A percentile compares a stretch with the other conserved stretches of the same genome.
These are phyloP conservation scores for Oedothorax gibbosus DNA, from an alignment of 1,140 invertebrate species.

Conservation along the genomic window DNA sequence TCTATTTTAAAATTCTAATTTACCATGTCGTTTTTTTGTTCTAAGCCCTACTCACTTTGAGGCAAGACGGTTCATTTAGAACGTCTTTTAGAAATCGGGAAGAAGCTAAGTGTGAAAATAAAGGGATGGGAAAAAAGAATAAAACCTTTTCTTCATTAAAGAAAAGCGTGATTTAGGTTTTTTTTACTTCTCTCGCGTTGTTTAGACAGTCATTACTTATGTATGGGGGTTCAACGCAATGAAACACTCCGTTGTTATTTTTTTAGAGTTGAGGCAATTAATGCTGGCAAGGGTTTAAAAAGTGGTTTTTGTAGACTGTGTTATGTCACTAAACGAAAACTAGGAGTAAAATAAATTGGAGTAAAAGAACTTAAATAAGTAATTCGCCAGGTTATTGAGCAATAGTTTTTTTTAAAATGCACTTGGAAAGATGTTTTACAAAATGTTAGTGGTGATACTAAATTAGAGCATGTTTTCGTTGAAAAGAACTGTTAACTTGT, in stretches of 20 bases:
- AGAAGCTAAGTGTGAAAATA: conserved; percentile 34
- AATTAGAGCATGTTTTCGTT: too few species aligned
- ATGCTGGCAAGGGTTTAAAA: conserved; percentile 40
- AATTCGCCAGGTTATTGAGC: not conserved
- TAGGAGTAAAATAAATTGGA: not conserved
- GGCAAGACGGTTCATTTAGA: conserved; percentile 39
- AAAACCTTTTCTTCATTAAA: conserved; percentile 54
- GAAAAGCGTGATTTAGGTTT: conserved; percentile 31
- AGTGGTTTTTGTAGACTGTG: conserved; percentile 45
- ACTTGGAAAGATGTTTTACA: too few species aligned
- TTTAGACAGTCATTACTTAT: conserved; percentile 58
- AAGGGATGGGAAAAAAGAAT: not conserved
- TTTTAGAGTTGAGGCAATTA: conserved; percentile 37
- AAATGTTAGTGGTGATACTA: too few species aligned
- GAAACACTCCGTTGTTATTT: conserved; percentile 41
- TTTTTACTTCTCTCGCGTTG: conserved; percentile 20
- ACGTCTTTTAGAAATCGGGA: conserved; percentile 50
- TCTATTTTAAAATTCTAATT: not conserved
- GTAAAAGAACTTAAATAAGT: not conserved
- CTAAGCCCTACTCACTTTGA: conserved; percentile 30
- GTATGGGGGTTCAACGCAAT: conserved; percentile 50
- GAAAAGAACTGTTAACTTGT: too few species aligned
- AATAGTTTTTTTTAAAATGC: too few species aligned
- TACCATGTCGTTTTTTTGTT: not conserved
- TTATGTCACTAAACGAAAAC: conserved; percentile 36